Percentiles rank a stretch among this genome's conserved stretches.
Evolutionary conservation across 2,113 vertebrate species (phyloP).

Genomic region (Myotis davidii): DNA sequence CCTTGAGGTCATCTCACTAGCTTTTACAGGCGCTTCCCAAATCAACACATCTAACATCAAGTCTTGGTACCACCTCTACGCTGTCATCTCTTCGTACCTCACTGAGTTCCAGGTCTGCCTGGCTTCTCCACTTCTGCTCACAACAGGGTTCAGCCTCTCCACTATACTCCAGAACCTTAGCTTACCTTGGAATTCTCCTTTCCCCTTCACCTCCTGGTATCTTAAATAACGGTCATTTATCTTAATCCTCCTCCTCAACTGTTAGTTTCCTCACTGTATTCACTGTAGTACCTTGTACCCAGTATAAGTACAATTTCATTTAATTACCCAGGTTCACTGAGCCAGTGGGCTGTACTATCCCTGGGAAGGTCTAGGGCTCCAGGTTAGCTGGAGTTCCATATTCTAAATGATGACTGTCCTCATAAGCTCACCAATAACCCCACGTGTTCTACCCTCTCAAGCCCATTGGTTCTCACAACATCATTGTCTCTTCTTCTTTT

Average conservation of each 20-base stretch:
- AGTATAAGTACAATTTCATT: background rate
- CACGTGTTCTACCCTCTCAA: background rate
- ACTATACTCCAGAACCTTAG: background rate
- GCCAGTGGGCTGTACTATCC: background rate
- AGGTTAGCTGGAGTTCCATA: background rate
- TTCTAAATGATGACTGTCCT: background rate
- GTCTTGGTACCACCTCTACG: background rate
- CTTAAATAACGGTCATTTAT: background rate
- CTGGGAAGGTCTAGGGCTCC: background rate
- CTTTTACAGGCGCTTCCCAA: background rate
- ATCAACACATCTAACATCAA: background rate
- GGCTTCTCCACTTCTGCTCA: background rate
- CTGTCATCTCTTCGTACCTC: background rate
- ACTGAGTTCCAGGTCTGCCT: background rate
- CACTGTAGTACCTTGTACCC: background rate
- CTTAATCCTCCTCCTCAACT: background rate
- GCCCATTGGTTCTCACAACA: background rate
- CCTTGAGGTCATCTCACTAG: background rate
- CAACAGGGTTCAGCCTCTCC: background rate
- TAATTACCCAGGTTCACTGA: background rate
- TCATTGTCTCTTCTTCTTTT: background rate
- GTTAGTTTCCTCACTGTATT: background rate
- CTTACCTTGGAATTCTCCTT: background rate
- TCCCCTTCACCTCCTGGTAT: background rate
- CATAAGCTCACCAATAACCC: background rate